Conservation (phyloP, 2,113 vertebrate species). For the Climacteris rufus region DNA sequence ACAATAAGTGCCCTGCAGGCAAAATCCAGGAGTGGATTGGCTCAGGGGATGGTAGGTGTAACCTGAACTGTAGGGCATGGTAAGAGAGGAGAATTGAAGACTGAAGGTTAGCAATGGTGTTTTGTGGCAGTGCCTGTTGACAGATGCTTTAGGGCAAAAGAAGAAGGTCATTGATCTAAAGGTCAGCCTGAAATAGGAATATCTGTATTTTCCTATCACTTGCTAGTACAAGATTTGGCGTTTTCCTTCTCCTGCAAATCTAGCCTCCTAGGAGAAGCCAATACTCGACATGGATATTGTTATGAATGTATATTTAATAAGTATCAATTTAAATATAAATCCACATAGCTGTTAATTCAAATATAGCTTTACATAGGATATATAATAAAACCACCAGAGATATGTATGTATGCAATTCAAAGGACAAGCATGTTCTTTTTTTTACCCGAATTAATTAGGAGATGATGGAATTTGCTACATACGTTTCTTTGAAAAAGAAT, state of each 20-base stretch:
- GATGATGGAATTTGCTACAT: background rate
- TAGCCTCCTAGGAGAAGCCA: background rate
- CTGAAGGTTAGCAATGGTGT: background rate
- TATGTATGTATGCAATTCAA: background rate
- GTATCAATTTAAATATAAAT: background rate
- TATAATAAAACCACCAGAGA: background rate
- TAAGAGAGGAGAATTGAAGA: background rate
- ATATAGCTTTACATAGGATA: background rate
- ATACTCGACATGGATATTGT: background rate
- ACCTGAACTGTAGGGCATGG: background rate
- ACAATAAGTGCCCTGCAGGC: background rate
- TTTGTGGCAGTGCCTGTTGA: background rate
- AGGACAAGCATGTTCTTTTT: background rate
- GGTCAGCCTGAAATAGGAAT: background rate
- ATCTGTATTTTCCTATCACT: background rate
- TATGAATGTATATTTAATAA: background rate
- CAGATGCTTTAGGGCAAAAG: background rate
- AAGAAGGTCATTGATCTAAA: background rate
- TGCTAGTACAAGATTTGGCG: background rate
- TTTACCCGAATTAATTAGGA: background rate
- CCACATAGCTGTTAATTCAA: background rate
- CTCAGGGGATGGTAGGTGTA: background rate
- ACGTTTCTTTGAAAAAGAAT: background rate
- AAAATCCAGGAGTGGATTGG: background rate
- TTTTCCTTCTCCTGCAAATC: background rate